phyloP scores from a whole-genome alignment of 2,888 invertebrate genomes.

The Orthonevra nobilis region DNA sequence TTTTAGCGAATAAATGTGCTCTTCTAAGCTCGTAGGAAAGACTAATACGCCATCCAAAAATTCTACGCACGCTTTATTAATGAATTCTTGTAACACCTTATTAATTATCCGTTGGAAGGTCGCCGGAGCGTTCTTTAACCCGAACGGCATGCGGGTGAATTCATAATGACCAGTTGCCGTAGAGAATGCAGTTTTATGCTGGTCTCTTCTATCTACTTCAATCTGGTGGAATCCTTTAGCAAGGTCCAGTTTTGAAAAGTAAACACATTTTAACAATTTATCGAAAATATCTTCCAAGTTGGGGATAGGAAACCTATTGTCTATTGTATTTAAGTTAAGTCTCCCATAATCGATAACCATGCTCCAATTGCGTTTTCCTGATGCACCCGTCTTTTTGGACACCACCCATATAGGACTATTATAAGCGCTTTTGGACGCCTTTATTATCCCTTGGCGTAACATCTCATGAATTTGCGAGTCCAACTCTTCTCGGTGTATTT shows the following conservation, averaged over 20 bases:
- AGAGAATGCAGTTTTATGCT: constrained; percentile 33
- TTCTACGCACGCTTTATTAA: constrained; percentile 36
- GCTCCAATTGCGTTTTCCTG: constrained; percentile 26
- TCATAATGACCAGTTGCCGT: constrained; percentile 18
- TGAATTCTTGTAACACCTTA: constrained; percentile 24
- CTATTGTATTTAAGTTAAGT: too few species aligned
- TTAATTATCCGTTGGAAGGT: constrained; percentile 28
- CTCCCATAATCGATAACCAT: constrained; percentile 4
- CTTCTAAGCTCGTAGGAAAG: constrained; percentile 23
- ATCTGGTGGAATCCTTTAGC: constrained; percentile 11
- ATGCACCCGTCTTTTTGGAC: constrained; percentile 55
- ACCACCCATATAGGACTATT: constrained; percentile 70
- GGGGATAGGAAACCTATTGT: too few species aligned
- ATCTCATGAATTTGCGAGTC: constrained; percentile 43
- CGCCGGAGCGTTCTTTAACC: constrained; percentile 24
- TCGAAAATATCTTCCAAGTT: too few species aligned
- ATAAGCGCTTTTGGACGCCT: constrained; percentile 69
- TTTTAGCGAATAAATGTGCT: constrained; percentile 11
- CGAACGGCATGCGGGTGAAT: constrained; percentile 24
- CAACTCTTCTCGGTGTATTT: constrained; percentile 26
- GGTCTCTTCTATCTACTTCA: constrained; percentile 6
- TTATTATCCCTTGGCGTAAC: constrained; percentile 68
- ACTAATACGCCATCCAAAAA: constrained; percentile 43
- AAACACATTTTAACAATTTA: too few species aligned
- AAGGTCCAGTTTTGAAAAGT: neutral